Percentiles rank a stretch among this genome's conserved stretches.
These are phyloP conservation scores for Zeuzera pyrina DNA, from an alignment of 2,888 invertebrate genomes.

Conservation along the genomic window DNA sequence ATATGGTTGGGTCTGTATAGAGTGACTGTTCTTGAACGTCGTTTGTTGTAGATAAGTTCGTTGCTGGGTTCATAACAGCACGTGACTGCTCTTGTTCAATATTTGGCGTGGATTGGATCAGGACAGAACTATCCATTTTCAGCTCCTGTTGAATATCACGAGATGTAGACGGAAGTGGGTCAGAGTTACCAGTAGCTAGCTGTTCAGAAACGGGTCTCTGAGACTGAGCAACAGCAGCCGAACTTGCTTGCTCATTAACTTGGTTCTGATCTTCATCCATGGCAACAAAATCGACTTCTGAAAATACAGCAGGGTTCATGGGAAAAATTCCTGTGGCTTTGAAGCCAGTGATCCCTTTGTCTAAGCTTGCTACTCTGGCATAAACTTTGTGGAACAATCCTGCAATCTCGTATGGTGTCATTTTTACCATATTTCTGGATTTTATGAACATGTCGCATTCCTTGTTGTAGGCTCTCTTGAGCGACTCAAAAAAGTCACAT, in stretches of 20 bases:
- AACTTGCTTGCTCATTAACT: no score
- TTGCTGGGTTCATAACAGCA: conserved; percentile 2
- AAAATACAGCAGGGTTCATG: not conserved
- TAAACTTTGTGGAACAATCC: not conserved
- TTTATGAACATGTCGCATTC: conserved; percentile 15
- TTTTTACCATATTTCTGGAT: conserved; percentile 11
- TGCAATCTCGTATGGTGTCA: not conserved
- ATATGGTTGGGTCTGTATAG: conserved; percentile 3
- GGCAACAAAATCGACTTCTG: conserved; percentile 1
- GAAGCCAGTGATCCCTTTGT: not conserved
- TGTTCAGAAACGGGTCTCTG: conserved; percentile 2
- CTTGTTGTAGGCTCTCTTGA: conserved; percentile 10
- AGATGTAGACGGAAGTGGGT: conserved; percentile 6
- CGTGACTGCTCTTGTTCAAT: conserved; percentile 8
- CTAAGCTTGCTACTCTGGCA: not conserved
- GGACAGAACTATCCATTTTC: conserved; percentile 2
- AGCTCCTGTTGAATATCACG: conserved; percentile 5
- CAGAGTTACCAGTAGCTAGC: conserved; percentile 2
- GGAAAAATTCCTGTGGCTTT: not conserved
- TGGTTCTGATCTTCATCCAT: no score
- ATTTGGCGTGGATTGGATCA: no score
- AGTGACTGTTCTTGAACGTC: conserved; percentile 4
- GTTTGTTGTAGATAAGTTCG: conserved; percentile 8
- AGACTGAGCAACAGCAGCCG: conserved; percentile 1
- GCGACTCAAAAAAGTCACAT: conserved; percentile 13